Base-by-base conservation (phyloP, 1,140 invertebrate genomes). In the Drosophila bifasciata region DNA sequence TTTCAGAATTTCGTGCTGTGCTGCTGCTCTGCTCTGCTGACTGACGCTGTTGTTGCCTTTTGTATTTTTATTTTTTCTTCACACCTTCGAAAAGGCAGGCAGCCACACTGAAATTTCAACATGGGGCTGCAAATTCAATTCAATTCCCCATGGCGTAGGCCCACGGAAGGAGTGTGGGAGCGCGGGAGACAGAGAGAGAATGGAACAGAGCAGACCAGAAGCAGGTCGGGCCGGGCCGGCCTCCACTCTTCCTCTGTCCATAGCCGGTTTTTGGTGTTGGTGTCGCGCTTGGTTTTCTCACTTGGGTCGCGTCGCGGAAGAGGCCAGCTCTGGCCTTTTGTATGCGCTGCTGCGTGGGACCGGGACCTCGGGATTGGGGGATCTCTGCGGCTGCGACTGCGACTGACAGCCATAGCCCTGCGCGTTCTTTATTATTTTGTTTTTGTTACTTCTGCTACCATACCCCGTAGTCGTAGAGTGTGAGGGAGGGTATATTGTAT, bases 1-100 rank as follows among this genome's bases (percentile, higher is more conserved):
- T 86, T 88, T 88, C 69, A 88, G 83, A 88, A 88, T 75, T 86
- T 86, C 78, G 79, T 86, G 83, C 83, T 81, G 81, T 62, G 79
- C 60, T 46, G 16, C 21, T 23, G 46, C 11, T 16, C 11, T 15
- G 46, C 21, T 25, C 28, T n/a, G 44, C 13, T 13, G 39, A 45
- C 48, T 51, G 36, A 39, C 44, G 55, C 61, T 70, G 52, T 63
- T 62, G 60, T 32, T 63, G 43, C 46, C 61, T 60, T 84, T 85
- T 85, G 76, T 85, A 67, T 86, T 86, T 75, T 86, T 86, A 89
- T 86, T 86, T 86, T 86, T 86, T 86, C 83, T 86, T 86, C 83
- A 86, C 83, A 86, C 83, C 83, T 86, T 83, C 55, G 60, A 78
- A 62, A 88, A 83, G 84, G 63, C 73, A 83, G 84, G 63, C 73